A percentile compares a stretch with the other conserved stretches of the same genome.
Evolutionary conservation across 1,140 invertebrate species (phyloP).

Genomic region (Drosophila ogumai): DNA sequence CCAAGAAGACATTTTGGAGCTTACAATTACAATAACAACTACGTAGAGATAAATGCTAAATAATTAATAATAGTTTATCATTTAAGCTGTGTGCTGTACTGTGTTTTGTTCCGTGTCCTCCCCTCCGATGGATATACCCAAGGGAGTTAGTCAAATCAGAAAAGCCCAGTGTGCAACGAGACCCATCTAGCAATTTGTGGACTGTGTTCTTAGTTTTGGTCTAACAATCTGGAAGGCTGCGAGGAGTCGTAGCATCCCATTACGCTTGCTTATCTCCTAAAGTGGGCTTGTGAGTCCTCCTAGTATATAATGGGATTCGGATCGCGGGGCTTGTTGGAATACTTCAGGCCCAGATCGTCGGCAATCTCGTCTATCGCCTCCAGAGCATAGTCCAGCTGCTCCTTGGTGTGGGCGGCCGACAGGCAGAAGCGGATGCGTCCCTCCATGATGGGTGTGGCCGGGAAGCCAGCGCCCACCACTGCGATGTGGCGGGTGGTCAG

Average conservation of each 20-base stretch:
- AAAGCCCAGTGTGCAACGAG: slow-evolving; percentile 17
- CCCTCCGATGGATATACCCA: neutral
- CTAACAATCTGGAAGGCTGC: slow-evolving; percentile 7
- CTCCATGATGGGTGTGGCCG: slow-evolving; percentile 98
- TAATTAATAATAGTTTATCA: slow-evolving; percentile 42
- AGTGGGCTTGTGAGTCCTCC: neutral
- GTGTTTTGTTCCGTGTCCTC: slow-evolving; percentile 14
- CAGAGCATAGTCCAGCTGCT: slow-evolving; percentile 96
- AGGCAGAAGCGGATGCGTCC: slow-evolving; percentile 98
- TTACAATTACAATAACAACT: slow-evolving; percentile 57
- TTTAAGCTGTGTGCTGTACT: slow-evolving; percentile 35
- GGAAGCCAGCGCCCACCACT: slow-evolving; percentile 98
- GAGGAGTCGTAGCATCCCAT: slow-evolving; percentile 1
- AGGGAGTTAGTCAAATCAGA: slow-evolving; percentile 27
- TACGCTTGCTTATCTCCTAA: slow-evolving; percentile 14
- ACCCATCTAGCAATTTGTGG: slow-evolving; percentile 11
- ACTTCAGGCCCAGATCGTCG: slow-evolving; percentile 89
- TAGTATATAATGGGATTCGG: slow-evolving; percentile 87
- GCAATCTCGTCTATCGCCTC: slow-evolving; percentile 90
- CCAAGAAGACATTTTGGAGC: slow-evolving; percentile 34
- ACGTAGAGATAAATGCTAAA: slow-evolving; percentile 45
- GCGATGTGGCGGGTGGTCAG: slow-evolving; percentile 94
- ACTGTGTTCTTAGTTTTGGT: slow-evolving; percentile 14
- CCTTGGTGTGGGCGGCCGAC: slow-evolving; percentile 97
- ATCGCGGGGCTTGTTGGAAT: slow-evolving; percentile 88